Evolutionary conservation across 1,140 invertebrate species (phyloP), one percentile per base, ranked within the genome.

Genomic region (Apis florea): DNA sequence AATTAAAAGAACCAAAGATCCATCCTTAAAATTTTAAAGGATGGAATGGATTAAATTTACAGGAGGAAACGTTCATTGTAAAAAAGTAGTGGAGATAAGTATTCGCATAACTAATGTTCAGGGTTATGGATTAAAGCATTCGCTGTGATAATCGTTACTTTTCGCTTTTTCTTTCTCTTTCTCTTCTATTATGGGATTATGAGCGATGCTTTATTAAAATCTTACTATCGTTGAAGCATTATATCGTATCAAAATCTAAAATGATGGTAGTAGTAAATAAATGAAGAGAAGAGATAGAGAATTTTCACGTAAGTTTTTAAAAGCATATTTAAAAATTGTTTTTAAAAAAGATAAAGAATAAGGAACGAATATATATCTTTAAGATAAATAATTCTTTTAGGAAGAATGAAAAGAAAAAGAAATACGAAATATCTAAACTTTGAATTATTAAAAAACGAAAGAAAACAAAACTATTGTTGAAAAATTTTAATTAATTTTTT

Each of bases 111-210:
- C 40, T 80, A 75, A 80, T 59, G 63, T 51, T 75, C 71, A 58
- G 61, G 63, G 49, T 75, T 67, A 67, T 67, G 54, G 63, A 80
- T 80, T 80, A 74, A 66, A 79, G 59, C 26, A 64, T 26, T 47
- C 51, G 3, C 21, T 15, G 51, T n/a, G 77, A 64, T 79, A 72
- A 59, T 58, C 53, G 40, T 75, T 67, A 51, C 5, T n/a, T 15
- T 47, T 64, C 21, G 31, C n/a, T 24, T 24, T 49, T 54, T 58
- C 24, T 15, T 17, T 58, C 11, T 13, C 12, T 13, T 15, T 10
- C 40, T 24, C 4, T 19, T n/a, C 24, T 8, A 1, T 12, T 67
- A 11, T 15, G 15, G 9, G n/a, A 8, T 1, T 2, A 40, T 12
- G 2, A 24, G 10, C 40, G 13, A 61, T 47, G 26, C 47, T 64